Evolutionary conservation across 2,888 invertebrate genomes (phyloP).

Genomic region (Amphipyra berbera): DNA sequence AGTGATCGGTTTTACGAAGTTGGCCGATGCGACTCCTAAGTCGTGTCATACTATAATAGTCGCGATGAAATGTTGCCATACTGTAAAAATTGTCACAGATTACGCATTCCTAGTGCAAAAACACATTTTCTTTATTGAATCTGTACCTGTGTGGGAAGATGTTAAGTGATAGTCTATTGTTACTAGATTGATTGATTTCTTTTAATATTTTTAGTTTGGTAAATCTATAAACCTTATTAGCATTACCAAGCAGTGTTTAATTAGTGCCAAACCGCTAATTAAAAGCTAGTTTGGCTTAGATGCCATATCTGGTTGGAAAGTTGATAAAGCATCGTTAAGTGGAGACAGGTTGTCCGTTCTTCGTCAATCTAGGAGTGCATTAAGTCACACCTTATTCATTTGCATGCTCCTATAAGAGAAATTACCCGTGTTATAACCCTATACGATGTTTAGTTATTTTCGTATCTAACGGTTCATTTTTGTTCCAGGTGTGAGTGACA

Average conservation of each 20-base stretch:
- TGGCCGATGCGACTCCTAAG: no score
- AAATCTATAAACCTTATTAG: background rate
- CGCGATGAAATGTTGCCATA: constrained; percentile 36
- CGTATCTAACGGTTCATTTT: constrained; percentile 10
- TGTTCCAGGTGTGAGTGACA: constrained; percentile 83
- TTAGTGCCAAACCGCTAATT: constrained; percentile 1
- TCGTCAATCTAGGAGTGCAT: constrained; percentile 3
- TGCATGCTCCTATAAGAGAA: background rate
- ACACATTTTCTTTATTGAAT: constrained; percentile 15
- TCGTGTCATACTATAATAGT: no score
- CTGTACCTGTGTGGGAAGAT: constrained; percentile 2
- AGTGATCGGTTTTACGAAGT: no score
- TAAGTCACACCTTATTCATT: constrained; percentile 5
- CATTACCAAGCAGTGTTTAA: constrained; percentile 6
- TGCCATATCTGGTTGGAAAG: constrained; percentile 21
- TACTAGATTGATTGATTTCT: background rate
- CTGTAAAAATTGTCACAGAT: constrained; percentile 25
- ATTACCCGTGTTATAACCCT: background rate
- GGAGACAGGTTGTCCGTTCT: constrained; percentile 1
- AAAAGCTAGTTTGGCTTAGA: background rate
- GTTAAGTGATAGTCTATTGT: constrained; percentile 7
- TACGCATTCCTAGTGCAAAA: constrained; percentile 12
- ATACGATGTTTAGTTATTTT: background rate
- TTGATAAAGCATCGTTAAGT: constrained; percentile 3
- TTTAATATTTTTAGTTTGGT: constrained; percentile 3